Conservation (phyloP, 2,888 invertebrate genomes). For the Cantharis rustica region DNA sequence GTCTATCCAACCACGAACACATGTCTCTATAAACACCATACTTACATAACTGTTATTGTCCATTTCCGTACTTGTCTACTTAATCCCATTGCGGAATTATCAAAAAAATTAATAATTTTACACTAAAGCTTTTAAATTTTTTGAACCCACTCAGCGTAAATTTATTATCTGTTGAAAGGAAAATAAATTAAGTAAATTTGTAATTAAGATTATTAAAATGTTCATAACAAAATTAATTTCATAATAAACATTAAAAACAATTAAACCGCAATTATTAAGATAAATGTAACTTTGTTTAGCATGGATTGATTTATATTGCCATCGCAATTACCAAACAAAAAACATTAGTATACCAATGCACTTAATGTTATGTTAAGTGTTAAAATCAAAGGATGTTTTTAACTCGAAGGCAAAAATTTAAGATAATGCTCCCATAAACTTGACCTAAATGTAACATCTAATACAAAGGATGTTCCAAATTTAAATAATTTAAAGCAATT, state of each 20-base stretch:
- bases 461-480: neutral
- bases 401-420: neutral
- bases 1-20: conserved; percentile 34
- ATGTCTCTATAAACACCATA: conserved; percentile 33
- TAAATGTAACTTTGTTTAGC: neutral
- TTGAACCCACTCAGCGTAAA: neutral
- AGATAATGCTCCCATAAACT: neutral
- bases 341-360: neutral
- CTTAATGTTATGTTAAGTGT: neutral
- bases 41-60: conserved; percentile 30
- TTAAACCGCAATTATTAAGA: neutral
- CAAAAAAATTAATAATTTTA: neutral
- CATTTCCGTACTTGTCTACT: conserved; percentile 26
- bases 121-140: neutral
- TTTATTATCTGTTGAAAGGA: neutral
- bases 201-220: neutral
- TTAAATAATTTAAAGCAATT: neutral
- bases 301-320: neutral
- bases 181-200: neutral
- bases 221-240: neutral
- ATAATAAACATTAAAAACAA: neutral
- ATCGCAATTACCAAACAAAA: neutral
- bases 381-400: neutral
- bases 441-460: neutral
- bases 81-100: neutral